Conservation (phyloP, 2,888 invertebrate species). For the Willowsia nigromaculata region DNA sequence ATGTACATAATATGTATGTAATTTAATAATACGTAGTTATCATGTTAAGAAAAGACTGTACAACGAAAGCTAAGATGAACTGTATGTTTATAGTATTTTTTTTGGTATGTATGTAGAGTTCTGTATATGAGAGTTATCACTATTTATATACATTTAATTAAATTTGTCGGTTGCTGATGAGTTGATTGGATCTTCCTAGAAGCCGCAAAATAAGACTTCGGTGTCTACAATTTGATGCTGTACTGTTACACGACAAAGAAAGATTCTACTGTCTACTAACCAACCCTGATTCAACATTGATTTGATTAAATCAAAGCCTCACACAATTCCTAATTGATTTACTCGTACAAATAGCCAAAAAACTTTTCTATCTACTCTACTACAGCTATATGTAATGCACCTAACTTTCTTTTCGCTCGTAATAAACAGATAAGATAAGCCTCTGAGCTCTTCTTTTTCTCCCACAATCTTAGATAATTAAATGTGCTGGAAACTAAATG, state of each 20-base stretch:
- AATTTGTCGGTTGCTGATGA: not conserved
- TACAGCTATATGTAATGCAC: not conserved
- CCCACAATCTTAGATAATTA: not conserved
- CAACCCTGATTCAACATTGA: not conserved
- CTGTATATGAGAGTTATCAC: not conserved
- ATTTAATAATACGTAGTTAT: not conserved
- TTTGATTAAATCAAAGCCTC: not conserved
- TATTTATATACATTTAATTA: not conserved
- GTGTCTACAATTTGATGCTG: not conserved
- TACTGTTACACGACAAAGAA: too few species aligned
- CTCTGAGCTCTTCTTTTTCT: not conserved
- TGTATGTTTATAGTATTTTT: not conserved
- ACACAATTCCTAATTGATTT: not conserved
- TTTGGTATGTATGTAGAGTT: constrained; percentile 3
- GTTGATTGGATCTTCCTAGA: not conserved
- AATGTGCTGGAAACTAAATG: not conserved
- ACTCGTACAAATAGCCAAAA: not conserved
- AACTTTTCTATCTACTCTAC: not conserved
- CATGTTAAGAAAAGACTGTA: not conserved
- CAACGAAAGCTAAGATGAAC: not conserved
- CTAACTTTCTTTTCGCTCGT: not conserved
- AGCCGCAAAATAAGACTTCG: not conserved
- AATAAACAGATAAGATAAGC: too few species aligned
- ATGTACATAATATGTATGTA: not conserved
- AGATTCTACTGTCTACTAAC: too few species aligned